Conservation (phyloP, 2,888 invertebrate genomes). For the Epirrhoe tristata region DNA sequence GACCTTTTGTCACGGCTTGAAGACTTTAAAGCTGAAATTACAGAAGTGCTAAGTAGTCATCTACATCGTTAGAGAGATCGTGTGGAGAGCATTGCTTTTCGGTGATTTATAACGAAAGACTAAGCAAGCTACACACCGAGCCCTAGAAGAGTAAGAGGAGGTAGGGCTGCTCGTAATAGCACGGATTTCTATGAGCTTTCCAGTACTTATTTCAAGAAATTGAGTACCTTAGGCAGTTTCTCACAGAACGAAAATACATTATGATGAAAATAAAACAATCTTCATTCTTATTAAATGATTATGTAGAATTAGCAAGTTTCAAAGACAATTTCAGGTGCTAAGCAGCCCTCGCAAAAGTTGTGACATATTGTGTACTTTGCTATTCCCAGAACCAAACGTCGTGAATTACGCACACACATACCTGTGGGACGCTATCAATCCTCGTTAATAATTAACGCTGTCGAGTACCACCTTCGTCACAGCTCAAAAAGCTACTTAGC, state of each 20-base stretch:
- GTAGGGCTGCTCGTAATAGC: too few species aligned
- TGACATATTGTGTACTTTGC: slow-evolving; percentile 22
- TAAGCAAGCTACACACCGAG: too few species aligned
- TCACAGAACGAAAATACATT: background rate
- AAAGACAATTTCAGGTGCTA: slow-evolving; percentile 16
- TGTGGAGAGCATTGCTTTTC: too few species aligned
- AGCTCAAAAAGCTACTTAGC: slow-evolving; percentile 12
- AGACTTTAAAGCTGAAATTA: too few species aligned
- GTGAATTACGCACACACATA: slow-evolving; percentile 38
- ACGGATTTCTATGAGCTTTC: too few species aligned
- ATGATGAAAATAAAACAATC: background rate
- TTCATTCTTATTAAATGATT: background rate
- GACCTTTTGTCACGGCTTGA: too few species aligned
- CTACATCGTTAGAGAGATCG: too few species aligned
- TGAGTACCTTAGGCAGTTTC: too few species aligned
- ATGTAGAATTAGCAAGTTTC: slow-evolving; percentile 6
- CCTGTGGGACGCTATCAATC: slow-evolving; percentile 70
- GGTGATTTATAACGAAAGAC: too few species aligned
- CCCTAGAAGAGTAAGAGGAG: too few species aligned
- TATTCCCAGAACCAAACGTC: slow-evolving; percentile 26
- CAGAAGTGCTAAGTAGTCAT: too few species aligned
- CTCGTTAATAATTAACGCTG: slow-evolving; percentile 71
- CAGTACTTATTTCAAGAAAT: too few species aligned
- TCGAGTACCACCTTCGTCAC: slow-evolving; percentile 28
- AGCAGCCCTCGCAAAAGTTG: slow-evolving; percentile 23